These are phyloP conservation scores for Dermatophagoides farinae DNA, from an alignment of 1,140 invertebrate species.

Conservation along the genomic window DNA sequence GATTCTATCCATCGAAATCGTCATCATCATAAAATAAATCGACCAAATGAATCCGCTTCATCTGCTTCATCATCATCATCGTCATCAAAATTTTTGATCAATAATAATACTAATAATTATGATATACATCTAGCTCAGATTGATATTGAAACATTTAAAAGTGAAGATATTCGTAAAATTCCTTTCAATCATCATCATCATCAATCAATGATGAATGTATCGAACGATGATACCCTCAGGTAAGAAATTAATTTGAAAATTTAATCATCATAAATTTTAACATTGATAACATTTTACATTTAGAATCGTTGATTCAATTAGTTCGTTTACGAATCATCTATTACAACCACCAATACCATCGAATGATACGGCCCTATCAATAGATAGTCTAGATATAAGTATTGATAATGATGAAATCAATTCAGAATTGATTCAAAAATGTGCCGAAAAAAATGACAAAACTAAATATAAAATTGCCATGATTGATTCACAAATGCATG, in stretches of 20 bases:
- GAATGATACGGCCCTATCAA: conserved; percentile 34
- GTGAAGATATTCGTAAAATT: conserved; percentile 68
- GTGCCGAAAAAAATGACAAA: conserved; percentile 53
- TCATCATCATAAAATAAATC: no score
- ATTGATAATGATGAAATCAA: conserved; percentile 32
- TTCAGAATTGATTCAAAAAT: conserved; percentile 51
- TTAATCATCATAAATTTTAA: no score
- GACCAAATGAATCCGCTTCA: no score
- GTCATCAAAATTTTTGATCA: no score
- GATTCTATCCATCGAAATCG: no score
- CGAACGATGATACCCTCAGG: neutral
- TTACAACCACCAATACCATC: neutral
- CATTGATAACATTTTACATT: neutral
- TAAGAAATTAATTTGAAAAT: neutral
- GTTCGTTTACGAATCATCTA: neutral
- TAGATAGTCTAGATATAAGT: conserved; percentile 72
- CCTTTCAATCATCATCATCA: conserved; percentile 21
- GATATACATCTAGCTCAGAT: conserved; percentile 80
- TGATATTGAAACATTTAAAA: conserved; percentile 77
- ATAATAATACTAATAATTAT: conserved; percentile 38
- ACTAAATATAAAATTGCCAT: conserved; percentile 86
- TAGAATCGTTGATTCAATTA: neutral
- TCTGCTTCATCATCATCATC: no score
- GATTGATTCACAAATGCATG: conserved; percentile 35
- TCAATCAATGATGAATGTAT: conserved; percentile 28